Evolutionary conservation across 2,113 vertebrate species (phyloP).

Genomic region (Hypanus sabinus): DNA sequence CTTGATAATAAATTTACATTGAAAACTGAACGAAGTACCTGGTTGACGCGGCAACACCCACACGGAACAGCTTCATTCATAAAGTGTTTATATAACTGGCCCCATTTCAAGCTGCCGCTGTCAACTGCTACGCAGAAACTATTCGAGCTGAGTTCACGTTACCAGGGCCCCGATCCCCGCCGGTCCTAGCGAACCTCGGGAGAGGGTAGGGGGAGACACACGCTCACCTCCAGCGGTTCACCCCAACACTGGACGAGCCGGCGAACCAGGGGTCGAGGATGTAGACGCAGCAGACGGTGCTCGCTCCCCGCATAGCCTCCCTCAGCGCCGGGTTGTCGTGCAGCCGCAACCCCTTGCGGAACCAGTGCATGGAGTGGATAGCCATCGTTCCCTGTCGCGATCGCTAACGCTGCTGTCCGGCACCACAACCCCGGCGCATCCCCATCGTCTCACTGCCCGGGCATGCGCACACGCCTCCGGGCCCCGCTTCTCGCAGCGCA

Average conservation of each 20-base stretch:
- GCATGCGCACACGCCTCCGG: neutral
- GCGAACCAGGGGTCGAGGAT: conserved; percentile 69
- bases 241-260: conserved; percentile 63
- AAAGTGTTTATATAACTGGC: neutral
- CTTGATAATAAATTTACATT: no score
- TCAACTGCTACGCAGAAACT: no score
- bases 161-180: no score
- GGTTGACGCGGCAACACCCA: neutral
- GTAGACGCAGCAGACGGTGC: conserved; percentile 62
- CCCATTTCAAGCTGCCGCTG: neutral
- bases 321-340: conserved; percentile 62
- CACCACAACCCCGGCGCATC: neutral
- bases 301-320: conserved; percentile 57
- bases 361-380: conserved; percentile 67
- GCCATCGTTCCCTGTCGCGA: conserved; percentile 46
- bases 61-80: neutral
- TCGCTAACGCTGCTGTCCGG: neutral
- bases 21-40: neutral
- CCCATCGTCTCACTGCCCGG: neutral
- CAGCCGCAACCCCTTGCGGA: conserved; percentile 66
- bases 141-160: no score
- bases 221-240: conserved; percentile 63
- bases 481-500: no score
- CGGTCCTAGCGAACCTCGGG: no score
- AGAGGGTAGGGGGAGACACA: no score